A percentile compares a stretch with the other conserved stretches of the same genome.
phyloP scores from a whole-genome alignment of 2,888 invertebrate genomes.

The Gnatocerus cornutus region DNA sequence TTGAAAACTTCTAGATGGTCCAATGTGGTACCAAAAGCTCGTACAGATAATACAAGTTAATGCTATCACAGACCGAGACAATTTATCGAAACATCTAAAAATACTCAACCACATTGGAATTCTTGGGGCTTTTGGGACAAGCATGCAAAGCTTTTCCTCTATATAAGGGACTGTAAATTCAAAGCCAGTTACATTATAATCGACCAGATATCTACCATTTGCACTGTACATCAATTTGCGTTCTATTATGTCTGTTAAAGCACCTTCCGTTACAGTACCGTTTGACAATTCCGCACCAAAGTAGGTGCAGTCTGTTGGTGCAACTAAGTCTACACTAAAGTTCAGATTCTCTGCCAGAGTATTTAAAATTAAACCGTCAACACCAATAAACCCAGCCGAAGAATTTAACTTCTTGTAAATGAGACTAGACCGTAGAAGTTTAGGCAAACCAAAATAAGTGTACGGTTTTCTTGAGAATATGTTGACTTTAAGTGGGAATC shows the following conservation, averaged over 20 bases:
- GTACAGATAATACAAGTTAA: neutral
- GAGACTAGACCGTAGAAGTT: neutral
- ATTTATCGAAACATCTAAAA: conserved; percentile 22
- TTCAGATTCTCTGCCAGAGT: neutral
- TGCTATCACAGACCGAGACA: neutral
- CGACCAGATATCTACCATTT: conserved; percentile 69
- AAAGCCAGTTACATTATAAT: conserved; percentile 64
- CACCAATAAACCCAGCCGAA: neutral
- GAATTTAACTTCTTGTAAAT: neutral
- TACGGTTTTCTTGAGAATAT: conserved; percentile 64
- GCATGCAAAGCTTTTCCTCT: conserved; percentile 69
- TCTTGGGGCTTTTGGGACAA: conserved; percentile 70
- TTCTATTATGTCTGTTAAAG: conserved; percentile 66
- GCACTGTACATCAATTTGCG: conserved; percentile 66
- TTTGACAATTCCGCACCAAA: conserved; percentile 41
- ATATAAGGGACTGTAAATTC: conserved; percentile 67
- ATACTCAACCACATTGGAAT: conserved; percentile 68
- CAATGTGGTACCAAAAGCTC: conserved; percentile 2
- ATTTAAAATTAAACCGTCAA: conserved; percentile 4
- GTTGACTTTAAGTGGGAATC: conserved; percentile 40
- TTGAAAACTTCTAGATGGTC: neutral
- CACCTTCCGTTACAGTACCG: conserved; percentile 55
- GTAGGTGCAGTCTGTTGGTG: conserved; percentile 53
- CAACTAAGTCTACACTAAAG: neutral
- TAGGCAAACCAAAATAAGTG: too few species aligned